Percentiles rank a stretch among this genome's conserved stretches.
Evolutionary conservation across 2,797 vertebrate species (phyloP).

Genomic region (Phataginus tetradactyla): DNA sequence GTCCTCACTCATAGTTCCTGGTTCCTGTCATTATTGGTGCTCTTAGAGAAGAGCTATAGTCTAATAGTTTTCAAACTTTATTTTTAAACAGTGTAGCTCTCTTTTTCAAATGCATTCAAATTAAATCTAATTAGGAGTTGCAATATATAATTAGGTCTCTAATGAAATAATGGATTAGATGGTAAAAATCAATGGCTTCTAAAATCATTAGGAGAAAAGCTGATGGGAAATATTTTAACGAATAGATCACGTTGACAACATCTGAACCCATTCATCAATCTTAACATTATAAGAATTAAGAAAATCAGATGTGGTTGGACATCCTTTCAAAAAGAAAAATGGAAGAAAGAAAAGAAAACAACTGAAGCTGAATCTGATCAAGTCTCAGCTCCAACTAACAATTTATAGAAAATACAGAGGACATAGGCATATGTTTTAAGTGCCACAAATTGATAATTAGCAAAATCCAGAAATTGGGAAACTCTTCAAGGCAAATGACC

Average conservation of each 20-base stretch:
- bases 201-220: slow-evolving; percentile 55
- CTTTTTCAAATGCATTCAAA: slow-evolving; percentile 61
- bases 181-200: slow-evolving; percentile 35
- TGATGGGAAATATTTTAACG: slow-evolving; percentile 35
- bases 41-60: slow-evolving; percentile 31
- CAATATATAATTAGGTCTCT: slow-evolving; percentile 27
- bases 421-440: not conserved
- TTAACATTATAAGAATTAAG: slow-evolving; percentile 18
- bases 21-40: not conserved
- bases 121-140: slow-evolving; percentile 50
- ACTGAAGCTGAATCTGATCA: slow-evolving; percentile 10
- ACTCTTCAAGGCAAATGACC: slow-evolving; percentile 21
- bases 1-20: slow-evolving; percentile 38
- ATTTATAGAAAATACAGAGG: slow-evolving; percentile 27
- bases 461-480: slow-evolving; percentile 34
- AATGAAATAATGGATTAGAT: slow-evolving; percentile 18
- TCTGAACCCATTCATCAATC: not conserved
- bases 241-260: slow-evolving; percentile 21
- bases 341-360: not conserved
- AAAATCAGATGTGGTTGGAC: not conserved
- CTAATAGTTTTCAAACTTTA: slow-evolving; percentile 21
- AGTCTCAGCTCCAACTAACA: slow-evolving; percentile 31
- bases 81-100: slow-evolving; percentile 37
- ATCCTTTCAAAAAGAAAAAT: not conserved
- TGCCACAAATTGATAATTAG: not conserved